Conservation (phyloP, 2,888 invertebrate species). For the Acronicta leporina region DNA sequence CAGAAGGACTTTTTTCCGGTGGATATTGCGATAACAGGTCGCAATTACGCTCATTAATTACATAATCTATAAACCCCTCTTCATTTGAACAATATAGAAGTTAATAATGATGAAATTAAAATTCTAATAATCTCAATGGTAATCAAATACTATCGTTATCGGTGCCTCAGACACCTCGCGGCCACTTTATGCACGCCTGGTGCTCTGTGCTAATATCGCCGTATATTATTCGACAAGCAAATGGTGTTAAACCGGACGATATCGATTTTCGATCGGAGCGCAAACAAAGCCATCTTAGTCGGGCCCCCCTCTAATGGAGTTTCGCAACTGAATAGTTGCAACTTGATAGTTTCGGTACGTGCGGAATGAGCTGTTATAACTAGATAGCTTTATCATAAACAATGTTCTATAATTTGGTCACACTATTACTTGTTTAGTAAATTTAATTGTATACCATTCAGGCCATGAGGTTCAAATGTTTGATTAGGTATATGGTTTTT, state of each 20-base stretch:
- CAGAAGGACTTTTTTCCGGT: conserved; percentile 4
- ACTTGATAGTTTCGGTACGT: conserved; percentile 53
- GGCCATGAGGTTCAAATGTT: too few relatives aligned
- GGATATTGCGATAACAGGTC: not conserved
- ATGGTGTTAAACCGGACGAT: conserved; percentile 45
- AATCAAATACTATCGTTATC: conserved; percentile 13
- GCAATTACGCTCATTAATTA: not conserved
- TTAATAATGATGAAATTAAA: too few relatives aligned
- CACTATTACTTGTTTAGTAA: not conserved
- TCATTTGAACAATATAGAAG: too few relatives aligned
- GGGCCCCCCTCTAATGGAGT: conserved; percentile 60
- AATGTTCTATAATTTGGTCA: conserved; percentile 23
- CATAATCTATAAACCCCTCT: too few relatives aligned
- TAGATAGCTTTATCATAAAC: conserved; percentile 38
- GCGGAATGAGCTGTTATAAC: conserved; percentile 41
- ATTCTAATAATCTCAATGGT: not conserved
- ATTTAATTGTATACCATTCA: too few relatives aligned
- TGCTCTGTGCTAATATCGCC: conserved; percentile 9
- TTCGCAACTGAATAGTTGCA: conserved; percentile 59
- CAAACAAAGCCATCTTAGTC: conserved; percentile 66
- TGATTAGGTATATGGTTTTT: too few relatives aligned
- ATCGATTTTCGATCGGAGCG: conserved; percentile 63
- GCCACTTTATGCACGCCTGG: conserved; percentile 26
- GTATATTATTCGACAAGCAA: conserved; percentile 27
- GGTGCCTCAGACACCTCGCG: conserved; percentile 8